Percentiles rank a stretch among this genome's conserved stretches.
Conservation (phyloP, 2,113 vertebrate species). For the Axis porcinus region DNA sequence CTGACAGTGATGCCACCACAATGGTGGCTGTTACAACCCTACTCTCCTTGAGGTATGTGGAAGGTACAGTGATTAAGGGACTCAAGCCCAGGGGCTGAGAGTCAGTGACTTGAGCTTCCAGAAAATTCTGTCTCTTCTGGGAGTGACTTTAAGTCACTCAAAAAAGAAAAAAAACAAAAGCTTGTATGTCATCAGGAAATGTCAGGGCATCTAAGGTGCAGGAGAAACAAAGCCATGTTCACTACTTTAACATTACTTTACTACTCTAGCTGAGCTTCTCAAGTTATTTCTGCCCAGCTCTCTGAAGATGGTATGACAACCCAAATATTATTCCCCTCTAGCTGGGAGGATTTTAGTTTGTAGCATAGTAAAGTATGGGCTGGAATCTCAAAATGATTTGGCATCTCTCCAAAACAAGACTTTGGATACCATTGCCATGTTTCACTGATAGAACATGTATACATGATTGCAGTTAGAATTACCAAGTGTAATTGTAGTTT, state of each 20-base stretch:
- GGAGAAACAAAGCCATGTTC: neutral
- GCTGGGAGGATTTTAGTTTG: constrained; percentile 6
- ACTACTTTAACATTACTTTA: neutral
- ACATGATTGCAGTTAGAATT: neutral
- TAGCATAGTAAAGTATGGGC: neutral
- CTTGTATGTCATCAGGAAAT: neutral
- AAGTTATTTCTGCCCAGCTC: neutral
- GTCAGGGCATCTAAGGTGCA: neutral
- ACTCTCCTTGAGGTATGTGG: neutral
- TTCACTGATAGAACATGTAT: neutral
- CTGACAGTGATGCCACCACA: neutral
- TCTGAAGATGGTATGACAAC: neutral
- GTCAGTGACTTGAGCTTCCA: neutral
- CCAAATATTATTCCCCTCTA: neutral
- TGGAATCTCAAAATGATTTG: neutral
- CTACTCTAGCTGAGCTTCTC: neutral
- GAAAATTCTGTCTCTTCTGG: neutral
- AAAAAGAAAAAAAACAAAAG: neutral
- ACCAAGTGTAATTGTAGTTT: neutral
- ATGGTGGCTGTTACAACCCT: neutral
- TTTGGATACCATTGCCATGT: neutral
- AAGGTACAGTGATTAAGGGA: neutral
- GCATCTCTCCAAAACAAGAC: neutral
- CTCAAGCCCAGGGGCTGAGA: neutral
- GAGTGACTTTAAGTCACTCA: neutral